Base-by-base conservation (phyloP, 2,797 vertebrate genomes). In the Hippopotamyrus pictus region DNA sequence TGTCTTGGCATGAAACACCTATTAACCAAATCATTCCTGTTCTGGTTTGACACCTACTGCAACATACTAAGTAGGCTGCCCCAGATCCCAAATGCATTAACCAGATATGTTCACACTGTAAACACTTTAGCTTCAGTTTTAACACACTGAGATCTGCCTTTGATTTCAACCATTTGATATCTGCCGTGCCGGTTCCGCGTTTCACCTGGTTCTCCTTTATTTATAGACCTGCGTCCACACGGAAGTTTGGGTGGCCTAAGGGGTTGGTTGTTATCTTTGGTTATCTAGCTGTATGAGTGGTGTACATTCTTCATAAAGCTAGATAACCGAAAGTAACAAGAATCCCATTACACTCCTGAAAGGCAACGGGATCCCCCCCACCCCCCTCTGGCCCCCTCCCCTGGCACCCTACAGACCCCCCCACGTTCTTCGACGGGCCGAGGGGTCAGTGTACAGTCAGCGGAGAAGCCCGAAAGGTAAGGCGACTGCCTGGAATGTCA, bases 281-380 rank as follows among this genome's bases (percentile, higher is more conserved):
- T 97, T 97, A 97, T 97, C 97, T 97, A 97, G 97, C 97, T 97
- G 97, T 98, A 98, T 98, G 97, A 96, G 97, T 98, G 96, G 94
- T 95, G 95, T 94, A 95, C 96, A 96, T 96, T 96, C 97, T 97
- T 99, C 97, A 99, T 99, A 99, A 99, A 99, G 98, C 98, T 99
- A 99, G 98, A 99, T 99, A 99, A 99, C 98, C 98, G 98, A 99
- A 99, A 99, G 98, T 99, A 95, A 97, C 96, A 97, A 97, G 96
- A 97, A 97, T 97, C 97, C 97, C 97, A 98, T 89, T 89, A 89
- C 88, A 57, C 88, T 84, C 88, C 88, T 87, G 62, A 89, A 69
- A 89, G 79, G 50, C 88, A 57, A 54, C 50, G 73, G 33, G 51
- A 89, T 7, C 50, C 17, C 9, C 25, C 3, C 17, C 22, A 9